Evolutionary conservation across 2,888 invertebrate genomes (phyloP).

Genomic region (Orgyia antiqua): DNA sequence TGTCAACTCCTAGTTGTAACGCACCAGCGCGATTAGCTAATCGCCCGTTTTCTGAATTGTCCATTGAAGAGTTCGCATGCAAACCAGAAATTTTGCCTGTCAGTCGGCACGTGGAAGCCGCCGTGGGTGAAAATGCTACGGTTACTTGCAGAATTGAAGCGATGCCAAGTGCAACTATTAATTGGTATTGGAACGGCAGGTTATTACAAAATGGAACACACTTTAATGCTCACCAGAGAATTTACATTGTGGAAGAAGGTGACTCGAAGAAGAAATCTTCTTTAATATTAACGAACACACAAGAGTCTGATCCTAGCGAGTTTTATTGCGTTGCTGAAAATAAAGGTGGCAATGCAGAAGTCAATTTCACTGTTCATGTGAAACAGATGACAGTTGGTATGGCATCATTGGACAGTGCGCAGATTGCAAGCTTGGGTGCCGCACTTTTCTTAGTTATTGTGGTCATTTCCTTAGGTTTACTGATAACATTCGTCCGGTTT

Average conservation of each 20-base stretch:
- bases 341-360: conserved; percentile 91
- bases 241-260: conserved; percentile 87
- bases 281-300: conserved; percentile 88
- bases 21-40: conserved; percentile 84
- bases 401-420: conserved; percentile 88
- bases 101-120: conserved; percentile 86
- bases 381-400: conserved; percentile 87
- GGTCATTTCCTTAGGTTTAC: conserved; percentile 83
- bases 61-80: conserved; percentile 91
- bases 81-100: conserved; percentile 88
- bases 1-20: conserved; percentile 87
- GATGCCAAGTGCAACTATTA: conserved; percentile 87
- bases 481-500: conserved; percentile 85
- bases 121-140: conserved; percentile 90
- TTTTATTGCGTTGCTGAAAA: conserved; percentile 95
- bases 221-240: conserved; percentile 87
- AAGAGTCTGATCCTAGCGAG: conserved; percentile 89
- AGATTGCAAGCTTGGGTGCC: conserved; percentile 91
- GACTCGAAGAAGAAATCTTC: conserved; percentile 86
- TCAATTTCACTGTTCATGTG: conserved; percentile 92
- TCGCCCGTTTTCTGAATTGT: conserved; percentile 85
- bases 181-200: conserved; percentile 93
- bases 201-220: conserved; percentile 86
- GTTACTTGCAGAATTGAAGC: conserved; percentile 89
- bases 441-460: conserved; percentile 88